phyloP scores from a whole-genome alignment of 2,113 vertebrate genomes.

The Onychostoma macrolepis region DNA sequence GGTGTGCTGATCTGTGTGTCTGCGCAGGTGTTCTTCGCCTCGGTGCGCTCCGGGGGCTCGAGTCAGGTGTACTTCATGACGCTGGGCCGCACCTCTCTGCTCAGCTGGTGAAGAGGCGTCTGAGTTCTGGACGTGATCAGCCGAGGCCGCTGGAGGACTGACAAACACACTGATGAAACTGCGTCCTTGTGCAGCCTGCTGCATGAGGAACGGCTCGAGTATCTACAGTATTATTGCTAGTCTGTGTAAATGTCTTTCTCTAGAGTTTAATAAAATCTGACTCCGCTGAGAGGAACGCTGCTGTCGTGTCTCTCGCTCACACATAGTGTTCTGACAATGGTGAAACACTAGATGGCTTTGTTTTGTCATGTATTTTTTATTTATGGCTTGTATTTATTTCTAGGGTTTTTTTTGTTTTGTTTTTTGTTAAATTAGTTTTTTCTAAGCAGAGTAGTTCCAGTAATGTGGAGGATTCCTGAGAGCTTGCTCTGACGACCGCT shows the following conservation, averaged over 20 bases:
- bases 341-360: background rate
- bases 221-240: constrained; percentile 71
- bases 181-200: background rate
- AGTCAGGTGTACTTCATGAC: constrained; percentile 99
- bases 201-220: constrained; percentile 63
- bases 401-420: background rate
- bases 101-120: constrained; percentile 91
- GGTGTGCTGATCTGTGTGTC: background rate
- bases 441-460: background rate
- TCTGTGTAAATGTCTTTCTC: constrained; percentile 87
- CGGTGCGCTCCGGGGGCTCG: constrained; percentile 95
- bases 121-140: background rate
- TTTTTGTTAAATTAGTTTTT: background rate
- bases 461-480: background rate
- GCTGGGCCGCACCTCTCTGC: constrained; percentile 95
- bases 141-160: constrained; percentile 39
- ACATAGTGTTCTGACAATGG: constrained; percentile 64
- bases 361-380: constrained; percentile 6
- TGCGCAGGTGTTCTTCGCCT: constrained; percentile 94
- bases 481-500: background rate
- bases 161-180: background rate
- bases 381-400: constrained; percentile 17
- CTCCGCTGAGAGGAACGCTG: constrained; percentile 4
- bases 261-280: constrained; percentile 75
- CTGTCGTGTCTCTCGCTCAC: constrained; percentile 47